Conservation (phyloP, 2,888 invertebrate genomes). For the Drosophila subsilvestris region DNA sequence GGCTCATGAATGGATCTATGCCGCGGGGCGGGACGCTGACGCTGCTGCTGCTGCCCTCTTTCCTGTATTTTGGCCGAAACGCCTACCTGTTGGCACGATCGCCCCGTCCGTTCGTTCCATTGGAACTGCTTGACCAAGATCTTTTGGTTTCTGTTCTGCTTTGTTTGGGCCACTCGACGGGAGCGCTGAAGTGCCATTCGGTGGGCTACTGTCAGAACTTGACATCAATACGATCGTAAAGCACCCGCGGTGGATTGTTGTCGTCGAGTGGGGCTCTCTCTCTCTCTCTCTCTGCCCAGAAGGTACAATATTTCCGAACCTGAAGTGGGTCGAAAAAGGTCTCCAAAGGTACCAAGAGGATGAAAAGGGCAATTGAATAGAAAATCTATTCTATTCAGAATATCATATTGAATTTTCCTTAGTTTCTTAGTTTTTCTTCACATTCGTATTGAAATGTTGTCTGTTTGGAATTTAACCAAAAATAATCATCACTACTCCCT, state of each 20-base stretch:
- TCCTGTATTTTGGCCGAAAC: slow-evolving; percentile 34
- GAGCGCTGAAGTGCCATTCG: slow-evolving; percentile 30
- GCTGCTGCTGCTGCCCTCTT: slow-evolving; percentile 11
- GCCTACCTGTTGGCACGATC: slow-evolving; percentile 67
- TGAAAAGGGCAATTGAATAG: neutral
- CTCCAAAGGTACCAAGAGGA: neutral
- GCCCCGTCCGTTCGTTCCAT: slow-evolving; percentile 10
- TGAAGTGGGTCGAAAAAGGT: neutral
- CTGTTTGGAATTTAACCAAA: neutral
- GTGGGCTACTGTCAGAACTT: slow-evolving; percentile 58
- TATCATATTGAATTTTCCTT: too few relatives aligned
- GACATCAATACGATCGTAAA: slow-evolving; percentile 46
- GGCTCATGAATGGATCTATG: slow-evolving; percentile 46
- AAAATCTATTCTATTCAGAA: neutral
- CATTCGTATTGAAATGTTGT: neutral
- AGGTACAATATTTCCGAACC: too few relatives aligned
- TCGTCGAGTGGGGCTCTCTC: slow-evolving; percentile 39
- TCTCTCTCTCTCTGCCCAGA: too few relatives aligned
- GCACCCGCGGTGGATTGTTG: slow-evolving; percentile 9
- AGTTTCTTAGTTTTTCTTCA: too few relatives aligned
- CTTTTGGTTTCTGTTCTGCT: slow-evolving; percentile 29
- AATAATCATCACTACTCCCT: neutral
- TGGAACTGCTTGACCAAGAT: slow-evolving; percentile 61
- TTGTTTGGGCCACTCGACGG: slow-evolving; percentile 29
- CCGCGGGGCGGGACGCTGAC: slow-evolving; percentile 18